Conservation (phyloP, 2,888 invertebrate genomes). For the Linnaemya tessellans region DNA sequence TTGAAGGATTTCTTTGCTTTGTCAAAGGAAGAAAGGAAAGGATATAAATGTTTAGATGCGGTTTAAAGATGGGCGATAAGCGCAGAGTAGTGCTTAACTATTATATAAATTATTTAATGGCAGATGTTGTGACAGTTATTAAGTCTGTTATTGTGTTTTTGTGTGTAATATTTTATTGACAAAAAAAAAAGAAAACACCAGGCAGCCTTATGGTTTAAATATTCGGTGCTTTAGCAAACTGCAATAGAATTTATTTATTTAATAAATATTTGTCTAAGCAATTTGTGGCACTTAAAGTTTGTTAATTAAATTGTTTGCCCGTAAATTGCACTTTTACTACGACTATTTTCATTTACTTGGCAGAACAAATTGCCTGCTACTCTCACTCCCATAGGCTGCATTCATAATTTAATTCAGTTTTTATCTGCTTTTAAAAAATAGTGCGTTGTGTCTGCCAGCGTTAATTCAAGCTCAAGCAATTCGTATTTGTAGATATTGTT, state of each 20-base stretch:
- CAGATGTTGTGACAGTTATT: constrained; percentile 35
- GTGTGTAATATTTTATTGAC: no score
- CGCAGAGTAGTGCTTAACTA: neutral
- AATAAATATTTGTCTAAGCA: constrained; percentile 46
- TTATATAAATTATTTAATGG: neutral
- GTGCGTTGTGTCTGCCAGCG: constrained; percentile 25
- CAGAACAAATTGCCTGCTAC: neutral
- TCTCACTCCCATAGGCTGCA: neutral
- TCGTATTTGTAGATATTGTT: constrained; percentile 37
- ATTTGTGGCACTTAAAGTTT: constrained; percentile 46
- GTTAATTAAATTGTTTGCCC: constrained; percentile 57
- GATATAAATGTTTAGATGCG: constrained; percentile 12
- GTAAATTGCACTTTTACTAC: constrained; percentile 8
- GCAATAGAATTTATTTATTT: constrained; percentile 42
- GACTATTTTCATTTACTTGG: neutral
- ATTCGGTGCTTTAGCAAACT: no score
- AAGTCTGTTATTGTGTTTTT: neutral
- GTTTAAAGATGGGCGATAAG: constrained; percentile 17
- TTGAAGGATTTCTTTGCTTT: constrained; percentile 7
- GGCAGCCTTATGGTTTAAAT: no score
- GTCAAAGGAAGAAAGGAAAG: constrained; percentile 20
- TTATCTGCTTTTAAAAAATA: neutral
- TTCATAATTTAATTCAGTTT: constrained; percentile 39
- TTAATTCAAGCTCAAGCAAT: constrained; percentile 39
- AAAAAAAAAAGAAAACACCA: no score